Percentiles rank a stretch among this genome's conserved stretches.
These are phyloP conservation scores for Dallia pectoralis DNA, from an alignment of 2,797 vertebrate species.

Conservation along the genomic window DNA sequence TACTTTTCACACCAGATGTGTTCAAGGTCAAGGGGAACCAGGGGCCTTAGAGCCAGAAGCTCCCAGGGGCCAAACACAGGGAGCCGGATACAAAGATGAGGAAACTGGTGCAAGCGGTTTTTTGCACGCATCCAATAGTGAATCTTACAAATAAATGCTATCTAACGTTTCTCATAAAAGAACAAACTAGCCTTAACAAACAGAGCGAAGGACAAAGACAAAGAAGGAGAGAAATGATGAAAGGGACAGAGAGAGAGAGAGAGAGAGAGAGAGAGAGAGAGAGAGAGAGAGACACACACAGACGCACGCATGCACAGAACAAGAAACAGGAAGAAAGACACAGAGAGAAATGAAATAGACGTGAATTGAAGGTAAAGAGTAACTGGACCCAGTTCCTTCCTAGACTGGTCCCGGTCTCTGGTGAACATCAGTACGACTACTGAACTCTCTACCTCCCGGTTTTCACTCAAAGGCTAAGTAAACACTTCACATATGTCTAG, in stretches of 20 bases:
- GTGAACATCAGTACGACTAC: constrained; percentile 64
- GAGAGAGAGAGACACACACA: constrained; percentile 5
- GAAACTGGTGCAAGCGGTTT: too few species aligned
- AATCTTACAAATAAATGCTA: too few species aligned
- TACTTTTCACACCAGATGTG: constrained; percentile 21
- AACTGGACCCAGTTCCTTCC: not conserved
- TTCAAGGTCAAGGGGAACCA: constrained; percentile 23
- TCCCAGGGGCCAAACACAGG: not conserved
- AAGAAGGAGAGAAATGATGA: not conserved
- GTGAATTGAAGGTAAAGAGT: not conserved
- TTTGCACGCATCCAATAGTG: too few species aligned
- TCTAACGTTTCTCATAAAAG: too few species aligned
- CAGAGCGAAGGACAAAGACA: not conserved
- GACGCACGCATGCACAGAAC: constrained; percentile 2
- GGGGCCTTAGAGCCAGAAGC: not conserved
- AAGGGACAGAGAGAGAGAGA: not conserved
- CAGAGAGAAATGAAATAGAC: not conserved
- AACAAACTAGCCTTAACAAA: too few species aligned
- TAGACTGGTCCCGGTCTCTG: constrained; percentile 48
- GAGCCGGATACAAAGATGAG: not conserved
- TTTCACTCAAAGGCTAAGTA: constrained; percentile 53
- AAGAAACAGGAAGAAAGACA: not conserved
- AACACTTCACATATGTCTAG: constrained; percentile 65
- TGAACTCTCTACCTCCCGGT: constrained; percentile 58
- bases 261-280: not conserved